A percentile compares a stretch with the other conserved stretches of the same genome.
These are phyloP conservation scores for Castor canadensis DNA, from an alignment of 2,113 vertebrate genomes.

Conservation along the genomic window DNA sequence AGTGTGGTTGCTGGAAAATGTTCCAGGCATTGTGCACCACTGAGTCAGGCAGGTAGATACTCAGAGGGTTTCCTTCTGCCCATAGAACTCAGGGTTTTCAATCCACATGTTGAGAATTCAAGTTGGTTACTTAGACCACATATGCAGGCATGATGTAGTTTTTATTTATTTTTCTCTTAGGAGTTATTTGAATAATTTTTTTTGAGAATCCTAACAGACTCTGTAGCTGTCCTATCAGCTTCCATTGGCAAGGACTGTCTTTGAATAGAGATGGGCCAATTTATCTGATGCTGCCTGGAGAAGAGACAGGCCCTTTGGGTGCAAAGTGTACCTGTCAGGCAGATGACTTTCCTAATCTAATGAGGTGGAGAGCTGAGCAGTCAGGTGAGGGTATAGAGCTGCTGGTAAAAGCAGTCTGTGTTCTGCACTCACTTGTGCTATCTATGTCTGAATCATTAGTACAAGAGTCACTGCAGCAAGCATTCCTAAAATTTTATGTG, in stretches of 20 bases:
- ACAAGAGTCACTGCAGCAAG: not conserved
- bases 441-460: not conserved
- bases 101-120: not conserved
- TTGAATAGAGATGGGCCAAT: not conserved
- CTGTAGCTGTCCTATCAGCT: not conserved
- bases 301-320: not conserved
- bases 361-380: not conserved
- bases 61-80: not conserved
- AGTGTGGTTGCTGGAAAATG: not conserved
- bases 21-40: not conserved
- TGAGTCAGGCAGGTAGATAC: not conserved
- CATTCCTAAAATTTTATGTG: not conserved
- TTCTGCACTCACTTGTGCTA: not conserved
- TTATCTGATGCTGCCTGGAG: not conserved
- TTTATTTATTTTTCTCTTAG: slow-evolving; percentile 13
- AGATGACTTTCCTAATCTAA: not conserved
- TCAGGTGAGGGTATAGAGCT: not conserved
- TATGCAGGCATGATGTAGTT: not conserved
- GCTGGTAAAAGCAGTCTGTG: not conserved
- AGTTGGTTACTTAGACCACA: not conserved
- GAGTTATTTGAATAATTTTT: slow-evolving; percentile 37
- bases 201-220: not conserved
- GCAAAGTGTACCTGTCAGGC: not conserved
- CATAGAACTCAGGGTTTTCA: not conserved
- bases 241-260: not conserved